Conservation (phyloP, 2,888 invertebrate species). For the Ochropleura leucogaster region DNA sequence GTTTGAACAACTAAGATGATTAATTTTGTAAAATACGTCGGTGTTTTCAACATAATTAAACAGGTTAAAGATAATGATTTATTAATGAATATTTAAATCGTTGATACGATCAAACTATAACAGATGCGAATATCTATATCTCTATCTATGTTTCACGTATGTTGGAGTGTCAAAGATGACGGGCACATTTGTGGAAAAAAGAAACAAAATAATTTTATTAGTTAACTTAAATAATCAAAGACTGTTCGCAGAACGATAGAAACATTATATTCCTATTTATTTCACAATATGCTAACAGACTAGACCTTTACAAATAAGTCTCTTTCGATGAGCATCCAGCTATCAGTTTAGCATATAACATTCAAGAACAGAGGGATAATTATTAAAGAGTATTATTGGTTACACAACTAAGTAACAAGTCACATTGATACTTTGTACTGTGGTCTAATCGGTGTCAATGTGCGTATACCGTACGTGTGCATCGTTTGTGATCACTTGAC, state of each 20-base stretch:
- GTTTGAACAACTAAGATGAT: constrained; percentile 24
- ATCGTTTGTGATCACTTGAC: neutral
- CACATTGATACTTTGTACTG: constrained; percentile 27
- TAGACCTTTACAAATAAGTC: neutral
- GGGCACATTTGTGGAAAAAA: neutral
- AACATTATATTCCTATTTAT: neutral
- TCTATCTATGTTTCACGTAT: neutral
- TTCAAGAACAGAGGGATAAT: neutral
- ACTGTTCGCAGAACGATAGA: neutral
- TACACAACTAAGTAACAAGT: constrained; percentile 1
- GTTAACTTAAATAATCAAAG: neutral
- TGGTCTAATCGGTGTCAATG: constrained; percentile 29
- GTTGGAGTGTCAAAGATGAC: neutral
- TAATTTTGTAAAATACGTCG: constrained; percentile 34
- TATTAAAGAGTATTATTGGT: constrained; percentile 16
- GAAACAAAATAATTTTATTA: too few species aligned
- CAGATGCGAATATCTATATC: constrained; percentile 10
- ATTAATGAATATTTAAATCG: constrained; percentile 21
- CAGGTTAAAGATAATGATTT: constrained; percentile 32
- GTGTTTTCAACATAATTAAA: constrained; percentile 30
- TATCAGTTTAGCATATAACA: neutral
- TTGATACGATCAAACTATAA: constrained; percentile 17
- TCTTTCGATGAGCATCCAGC: neutral
- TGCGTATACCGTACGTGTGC: neutral
- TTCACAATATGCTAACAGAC: neutral